phyloP scores from a whole-genome alignment of 1,140 invertebrate species.

The Brachionus sp. region DNA sequence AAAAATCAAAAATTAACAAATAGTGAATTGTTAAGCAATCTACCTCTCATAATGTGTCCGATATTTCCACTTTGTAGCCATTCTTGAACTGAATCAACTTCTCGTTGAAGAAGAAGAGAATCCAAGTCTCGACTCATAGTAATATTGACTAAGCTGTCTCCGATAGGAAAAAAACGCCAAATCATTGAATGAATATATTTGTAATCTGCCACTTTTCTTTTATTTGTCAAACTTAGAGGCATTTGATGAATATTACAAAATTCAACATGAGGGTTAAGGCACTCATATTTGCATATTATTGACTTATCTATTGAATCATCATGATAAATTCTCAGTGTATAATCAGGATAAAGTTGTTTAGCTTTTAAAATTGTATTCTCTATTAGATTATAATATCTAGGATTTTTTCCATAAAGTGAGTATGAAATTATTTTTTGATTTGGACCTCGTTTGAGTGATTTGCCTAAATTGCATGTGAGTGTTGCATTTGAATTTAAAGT shows the following conservation, averaged over 20 bases:
- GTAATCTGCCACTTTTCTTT: neutral
- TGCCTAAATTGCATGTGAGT: neutral
- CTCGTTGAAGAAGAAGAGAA: slow-evolving; percentile 1
- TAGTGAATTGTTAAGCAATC: neutral
- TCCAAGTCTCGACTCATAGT: neutral
- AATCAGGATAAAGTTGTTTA: neutral
- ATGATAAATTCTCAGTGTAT: slow-evolving; percentile 1
- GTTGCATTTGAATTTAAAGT: neutral
- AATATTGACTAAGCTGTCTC: slow-evolving; percentile 4
- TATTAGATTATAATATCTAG: neutral
- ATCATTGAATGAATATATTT: slow-evolving; percentile 3
- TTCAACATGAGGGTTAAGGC: neutral
- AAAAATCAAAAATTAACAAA: too few species aligned
- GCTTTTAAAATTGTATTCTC: neutral
- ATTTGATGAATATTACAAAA: neutral
- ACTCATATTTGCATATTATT: neutral
- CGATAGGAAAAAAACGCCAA: slow-evolving; percentile 23
- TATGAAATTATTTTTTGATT: slow-evolving; percentile 19
- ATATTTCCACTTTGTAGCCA: neutral
- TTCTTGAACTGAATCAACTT: slow-evolving; percentile 25
- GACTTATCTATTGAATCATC: neutral
- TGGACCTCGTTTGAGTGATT: neutral
- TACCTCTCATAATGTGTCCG: neutral
- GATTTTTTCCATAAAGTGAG: neutral
- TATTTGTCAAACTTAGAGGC: neutral